Base-by-base conservation (phyloP, 2,113 vertebrate genomes). In the Heliornis fulica region DNA sequence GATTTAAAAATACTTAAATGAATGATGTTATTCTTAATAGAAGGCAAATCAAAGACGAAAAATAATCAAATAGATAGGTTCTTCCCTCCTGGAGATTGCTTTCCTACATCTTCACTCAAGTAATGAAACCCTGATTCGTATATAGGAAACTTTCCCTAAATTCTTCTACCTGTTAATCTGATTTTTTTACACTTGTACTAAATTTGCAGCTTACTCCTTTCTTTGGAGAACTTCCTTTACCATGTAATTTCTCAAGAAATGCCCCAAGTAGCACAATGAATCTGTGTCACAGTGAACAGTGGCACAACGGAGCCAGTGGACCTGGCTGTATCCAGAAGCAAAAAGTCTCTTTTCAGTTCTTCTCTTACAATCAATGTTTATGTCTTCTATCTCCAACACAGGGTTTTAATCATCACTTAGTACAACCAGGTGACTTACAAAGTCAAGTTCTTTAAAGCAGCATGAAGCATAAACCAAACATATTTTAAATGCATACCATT, bases 371-470 rank as follows among this genome's bases (percentile, higher is more conserved):
- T 78, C 72, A 91, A 36, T 40, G 45, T 94, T 93, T 68, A 28
- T 83, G 46, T 94, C 36, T 32, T 92, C 72, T 54, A 34, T 32
- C 17, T 63, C 29, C 29, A 91, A 43, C 6, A 6, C 22, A 57
- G 50, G 80, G 34, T 76, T 90, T 90, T 93, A 96, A 64, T 89
- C 76, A 60, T 70, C 76, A 74, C 85, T 97, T 94, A 91, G n/a
- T 77, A 91, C 46, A 57, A 89, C 53, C 17, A 68, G 23, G 18
- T 81, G 83, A 85, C 38, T 89, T 92, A 32, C 40, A 56, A 95
- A 92, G n/a, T 71, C 16, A 84, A 54, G 13, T 75, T 88, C 53
- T 89, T 87, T 85, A 93, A 31, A 80, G 31, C 6, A 28, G 20
- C 45, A 93, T 51, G 71, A 95, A 82, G 23, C 13, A 75, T 57